These are phyloP conservation scores for Eptatretus burgeri DNA, from an alignment of 2,113 vertebrate species.

Conservation along the genomic window DNA sequence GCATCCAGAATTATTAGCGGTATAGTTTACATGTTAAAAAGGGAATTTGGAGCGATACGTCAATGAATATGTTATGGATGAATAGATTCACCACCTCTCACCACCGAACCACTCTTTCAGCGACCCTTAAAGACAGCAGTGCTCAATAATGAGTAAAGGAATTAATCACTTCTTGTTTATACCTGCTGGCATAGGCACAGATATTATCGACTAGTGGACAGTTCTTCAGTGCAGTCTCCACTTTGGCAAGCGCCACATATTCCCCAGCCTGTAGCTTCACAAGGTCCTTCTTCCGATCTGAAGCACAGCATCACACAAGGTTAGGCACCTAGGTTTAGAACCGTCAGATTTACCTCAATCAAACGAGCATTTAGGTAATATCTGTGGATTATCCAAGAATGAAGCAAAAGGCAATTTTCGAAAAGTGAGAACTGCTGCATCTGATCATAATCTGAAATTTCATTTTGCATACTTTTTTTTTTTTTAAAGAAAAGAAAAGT, in stretches of 20 bases:
- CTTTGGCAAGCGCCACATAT: slow-evolving; percentile 79
- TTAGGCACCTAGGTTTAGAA: too few relatives aligned
- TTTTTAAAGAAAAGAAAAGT: too few relatives aligned
- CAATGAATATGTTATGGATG: background rate
- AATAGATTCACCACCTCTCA: background rate
- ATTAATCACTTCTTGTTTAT: slow-evolving; percentile 9
- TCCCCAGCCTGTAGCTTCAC: slow-evolving; percentile 84
- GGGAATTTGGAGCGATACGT: background rate
- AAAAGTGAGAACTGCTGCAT: too few relatives aligned
- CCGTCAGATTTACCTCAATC: too few relatives aligned
- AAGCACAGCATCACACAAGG: background rate
- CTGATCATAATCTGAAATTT: too few relatives aligned
- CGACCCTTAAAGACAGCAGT: background rate
- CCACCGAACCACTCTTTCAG: background rate
- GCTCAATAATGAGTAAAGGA: background rate
- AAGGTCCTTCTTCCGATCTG: slow-evolving; percentile 87
- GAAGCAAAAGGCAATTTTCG: too few relatives aligned
- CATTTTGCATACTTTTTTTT: too few relatives aligned
- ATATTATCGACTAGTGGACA: slow-evolving; percentile 68
- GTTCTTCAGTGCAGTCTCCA: slow-evolving; percentile 69
- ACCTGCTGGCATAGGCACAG: slow-evolving; percentile 84
- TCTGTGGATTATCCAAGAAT: too few relatives aligned
- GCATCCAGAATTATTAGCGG: background rate
- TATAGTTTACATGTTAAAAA: background rate
- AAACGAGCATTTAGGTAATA: too few relatives aligned